phyloP scores from a whole-genome alignment of 2,888 invertebrate species.

The Prosopocoilus inquinatus region DNA sequence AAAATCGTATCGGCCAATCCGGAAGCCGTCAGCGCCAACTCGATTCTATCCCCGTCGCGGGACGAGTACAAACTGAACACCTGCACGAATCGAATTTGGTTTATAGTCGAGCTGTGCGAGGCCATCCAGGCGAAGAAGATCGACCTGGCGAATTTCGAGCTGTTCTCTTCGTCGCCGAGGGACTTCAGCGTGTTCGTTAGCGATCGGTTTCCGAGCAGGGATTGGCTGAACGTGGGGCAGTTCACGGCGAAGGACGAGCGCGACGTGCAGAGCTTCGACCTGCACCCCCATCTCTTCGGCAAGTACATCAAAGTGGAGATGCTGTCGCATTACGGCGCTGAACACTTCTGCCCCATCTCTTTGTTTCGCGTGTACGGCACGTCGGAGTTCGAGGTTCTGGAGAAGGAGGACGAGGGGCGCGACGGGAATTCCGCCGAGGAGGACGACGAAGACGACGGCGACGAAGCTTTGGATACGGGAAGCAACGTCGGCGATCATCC shows the following conservation, averaged over 20 bases:
- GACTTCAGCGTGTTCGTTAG: slow-evolving; percentile 85
- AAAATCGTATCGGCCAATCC: slow-evolving; percentile 92
- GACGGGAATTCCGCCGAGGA: slow-evolving; percentile 42
- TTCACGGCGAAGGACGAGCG: slow-evolving; percentile 86
- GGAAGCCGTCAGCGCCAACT: slow-evolving; percentile 84
- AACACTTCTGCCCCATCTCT: slow-evolving; percentile 98
- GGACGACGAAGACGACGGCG: slow-evolving; percentile 61
- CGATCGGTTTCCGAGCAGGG: slow-evolving; percentile 80
- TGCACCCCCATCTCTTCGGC: slow-evolving; percentile 79
- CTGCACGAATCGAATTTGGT: slow-evolving; percentile 91
- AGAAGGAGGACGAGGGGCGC: slow-evolving; percentile 73
- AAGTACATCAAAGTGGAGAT: slow-evolving; percentile 91
- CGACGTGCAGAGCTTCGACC: slow-evolving; percentile 80
- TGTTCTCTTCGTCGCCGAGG: slow-evolving; percentile 95
- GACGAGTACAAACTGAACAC: slow-evolving; percentile 99
- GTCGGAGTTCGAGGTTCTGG: slow-evolving; percentile 86
- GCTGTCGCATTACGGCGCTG: slow-evolving; percentile 90
- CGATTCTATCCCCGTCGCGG: slow-evolving; percentile 82
- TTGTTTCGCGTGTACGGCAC: slow-evolving; percentile 91
- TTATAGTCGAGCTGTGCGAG: slow-evolving; percentile 97
- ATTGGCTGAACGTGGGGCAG: slow-evolving; percentile 87
- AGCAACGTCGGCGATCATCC: slow-evolving; percentile 58
- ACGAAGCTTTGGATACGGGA: slow-evolving; percentile 60
- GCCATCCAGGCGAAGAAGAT: slow-evolving; percentile 93
- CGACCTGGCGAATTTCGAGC: slow-evolving; percentile 94